phyloP scores from a whole-genome alignment of 2,113 vertebrate species.

The Perca fluviatilis region DNA sequence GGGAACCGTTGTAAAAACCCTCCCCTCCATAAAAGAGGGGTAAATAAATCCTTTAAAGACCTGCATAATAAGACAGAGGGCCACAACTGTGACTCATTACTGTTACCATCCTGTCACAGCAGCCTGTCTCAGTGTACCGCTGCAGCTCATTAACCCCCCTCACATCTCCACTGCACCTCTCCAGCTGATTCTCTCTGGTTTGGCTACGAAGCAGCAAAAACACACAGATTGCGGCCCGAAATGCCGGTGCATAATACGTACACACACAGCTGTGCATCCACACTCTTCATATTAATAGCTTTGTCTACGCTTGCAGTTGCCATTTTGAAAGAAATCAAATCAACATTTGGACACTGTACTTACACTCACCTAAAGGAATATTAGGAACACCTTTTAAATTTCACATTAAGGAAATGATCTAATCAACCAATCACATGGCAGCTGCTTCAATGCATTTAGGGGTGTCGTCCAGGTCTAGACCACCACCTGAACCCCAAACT shows the following conservation, averaged over 20 bases:
- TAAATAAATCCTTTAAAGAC: slow-evolving; percentile 40
- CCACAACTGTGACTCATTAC: slow-evolving; percentile 53
- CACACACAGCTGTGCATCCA: background rate
- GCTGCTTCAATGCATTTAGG: too few species aligned
- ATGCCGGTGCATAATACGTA: background rate
- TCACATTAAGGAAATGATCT: too few species aligned
- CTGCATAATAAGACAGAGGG: slow-evolving; percentile 29
- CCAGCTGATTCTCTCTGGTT: slow-evolving; percentile 37
- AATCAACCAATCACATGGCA: too few species aligned
- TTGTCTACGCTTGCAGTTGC: background rate
- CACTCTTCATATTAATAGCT: background rate
- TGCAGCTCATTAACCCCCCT: slow-evolving; percentile 37
- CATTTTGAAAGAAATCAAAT: background rate
- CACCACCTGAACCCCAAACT: too few species aligned
- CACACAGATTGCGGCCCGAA: background rate
- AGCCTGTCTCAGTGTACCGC: slow-evolving; percentile 32
- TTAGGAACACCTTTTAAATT: too few species aligned
- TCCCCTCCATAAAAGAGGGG: background rate
- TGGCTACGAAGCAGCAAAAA: background rate
- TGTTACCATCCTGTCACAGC: slow-evolving; percentile 44
- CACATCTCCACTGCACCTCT: slow-evolving; percentile 18
- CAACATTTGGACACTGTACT: background rate
- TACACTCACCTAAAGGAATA: too few species aligned
- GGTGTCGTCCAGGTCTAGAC: too few species aligned
- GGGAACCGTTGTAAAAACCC: background rate